These are phyloP conservation scores for Monopis laevigella DNA, from an alignment of 2,888 invertebrate genomes.

Conservation along the genomic window DNA sequence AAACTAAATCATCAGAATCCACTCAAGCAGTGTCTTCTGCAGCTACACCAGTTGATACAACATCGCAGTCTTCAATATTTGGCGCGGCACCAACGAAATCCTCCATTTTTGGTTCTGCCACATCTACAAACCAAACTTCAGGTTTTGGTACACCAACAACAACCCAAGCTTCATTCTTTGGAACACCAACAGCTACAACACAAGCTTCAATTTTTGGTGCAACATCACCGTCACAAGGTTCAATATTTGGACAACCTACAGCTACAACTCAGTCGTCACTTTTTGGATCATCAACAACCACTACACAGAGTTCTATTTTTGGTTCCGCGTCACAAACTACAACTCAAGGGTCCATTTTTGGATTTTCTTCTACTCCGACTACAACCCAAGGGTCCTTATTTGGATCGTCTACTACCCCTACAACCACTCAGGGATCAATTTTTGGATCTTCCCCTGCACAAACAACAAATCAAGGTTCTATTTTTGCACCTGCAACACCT, in stretches of 20 bases:
- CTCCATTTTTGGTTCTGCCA: slow-evolving; percentile 2
- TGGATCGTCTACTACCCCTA: neutral
- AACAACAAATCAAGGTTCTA: slow-evolving; percentile 11
- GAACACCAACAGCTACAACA: slow-evolving; percentile 21
- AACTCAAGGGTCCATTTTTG: neutral
- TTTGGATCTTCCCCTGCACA: neutral
- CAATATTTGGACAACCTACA: neutral
- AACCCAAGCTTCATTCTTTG: slow-evolving; percentile 22
- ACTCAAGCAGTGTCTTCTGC: slow-evolving; percentile 7
- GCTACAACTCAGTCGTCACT: slow-evolving; percentile 5
- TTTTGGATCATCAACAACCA: slow-evolving; percentile 1
- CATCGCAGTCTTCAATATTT: slow-evolving; percentile 11
- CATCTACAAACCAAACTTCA: slow-evolving; percentile 16
- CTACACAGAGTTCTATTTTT: neutral
- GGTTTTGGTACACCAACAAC: slow-evolving; percentile 28
- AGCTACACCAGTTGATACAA: slow-evolving; percentile 7
- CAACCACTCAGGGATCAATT: slow-evolving; percentile 10
- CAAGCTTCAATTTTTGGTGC: slow-evolving; percentile 4
- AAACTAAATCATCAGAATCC: no score
- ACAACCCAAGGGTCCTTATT: neutral
- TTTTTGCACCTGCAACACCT: slow-evolving; percentile 4
- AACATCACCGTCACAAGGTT: slow-evolving; percentile 3
- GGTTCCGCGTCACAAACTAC: neutral
- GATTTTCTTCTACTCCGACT: neutral
- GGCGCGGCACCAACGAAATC: slow-evolving; percentile 5